Evolutionary conservation across 2,888 invertebrate species (phyloP).

Genomic region (Loripinus fragilis): DNA sequence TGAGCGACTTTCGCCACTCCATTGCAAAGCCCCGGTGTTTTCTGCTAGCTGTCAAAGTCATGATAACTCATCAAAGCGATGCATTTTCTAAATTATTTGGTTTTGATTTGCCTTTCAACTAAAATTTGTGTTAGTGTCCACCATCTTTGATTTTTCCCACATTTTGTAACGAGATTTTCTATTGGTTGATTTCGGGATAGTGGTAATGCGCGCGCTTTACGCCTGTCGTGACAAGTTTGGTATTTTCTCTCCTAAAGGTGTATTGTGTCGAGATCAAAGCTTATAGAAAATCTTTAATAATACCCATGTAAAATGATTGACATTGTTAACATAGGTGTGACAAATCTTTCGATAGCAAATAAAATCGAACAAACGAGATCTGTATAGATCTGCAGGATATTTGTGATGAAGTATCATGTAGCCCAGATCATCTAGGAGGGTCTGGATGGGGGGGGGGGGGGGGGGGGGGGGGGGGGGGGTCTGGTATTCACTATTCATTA

Average conservation of each 20-base stretch:
- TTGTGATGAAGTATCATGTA: too few species aligned
- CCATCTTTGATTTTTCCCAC: constrained; percentile 72
- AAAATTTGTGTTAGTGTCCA: constrained; percentile 51
- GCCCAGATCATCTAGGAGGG: too few species aligned
- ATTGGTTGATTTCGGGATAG: constrained; percentile 64
- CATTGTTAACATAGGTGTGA: background rate
- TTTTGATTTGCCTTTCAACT: background rate
- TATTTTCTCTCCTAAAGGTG: background rate
- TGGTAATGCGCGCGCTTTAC: background rate
- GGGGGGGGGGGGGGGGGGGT: too few species aligned
- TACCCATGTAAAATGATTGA: background rate
- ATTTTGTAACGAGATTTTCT: constrained; percentile 58
- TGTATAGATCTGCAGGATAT: too few species aligned
- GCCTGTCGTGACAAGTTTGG: background rate
- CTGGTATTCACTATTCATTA: too few species aligned
- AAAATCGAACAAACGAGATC: too few species aligned
- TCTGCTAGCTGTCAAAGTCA: constrained; percentile 61
- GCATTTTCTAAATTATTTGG: constrained; percentile 11
- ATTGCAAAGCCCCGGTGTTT: constrained; percentile 58
- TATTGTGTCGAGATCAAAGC: background rate
- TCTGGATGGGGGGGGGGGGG: too few species aligned
- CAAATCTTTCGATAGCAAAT: too few species aligned
- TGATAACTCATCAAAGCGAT: constrained; percentile 28
- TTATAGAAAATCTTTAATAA: background rate
- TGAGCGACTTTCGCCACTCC: constrained; percentile 72